phyloP scores from a whole-genome alignment of 1,140 invertebrate species.

The Oryctes rhinoceros region DNA sequence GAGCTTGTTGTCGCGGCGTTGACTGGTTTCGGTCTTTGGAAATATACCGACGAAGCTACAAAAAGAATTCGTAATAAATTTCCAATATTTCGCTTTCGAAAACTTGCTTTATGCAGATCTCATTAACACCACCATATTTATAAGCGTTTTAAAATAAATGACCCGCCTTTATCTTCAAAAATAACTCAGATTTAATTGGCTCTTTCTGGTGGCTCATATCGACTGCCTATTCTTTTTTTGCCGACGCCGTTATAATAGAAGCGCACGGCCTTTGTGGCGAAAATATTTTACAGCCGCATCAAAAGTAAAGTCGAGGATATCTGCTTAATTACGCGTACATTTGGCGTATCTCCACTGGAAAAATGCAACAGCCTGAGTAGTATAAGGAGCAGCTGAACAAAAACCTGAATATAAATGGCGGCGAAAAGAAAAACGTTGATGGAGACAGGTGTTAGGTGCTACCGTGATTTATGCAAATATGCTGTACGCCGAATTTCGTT shows the following conservation, averaged over 20 bases:
- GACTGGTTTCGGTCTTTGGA: too few relatives aligned
- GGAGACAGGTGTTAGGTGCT: slow-evolving; percentile 1
- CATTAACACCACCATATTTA: too few relatives aligned
- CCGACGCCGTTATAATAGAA: not conserved
- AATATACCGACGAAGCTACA: too few relatives aligned
- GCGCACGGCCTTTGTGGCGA: not conserved
- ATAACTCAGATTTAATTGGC: not conserved
- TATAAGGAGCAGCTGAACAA: not conserved
- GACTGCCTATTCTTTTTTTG: not conserved
- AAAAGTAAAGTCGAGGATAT: slow-evolving; percentile 33
- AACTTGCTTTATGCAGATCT: too few relatives aligned
- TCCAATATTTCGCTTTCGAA: too few relatives aligned
- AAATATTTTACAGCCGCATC: slow-evolving; percentile 12
- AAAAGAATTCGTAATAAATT: too few relatives aligned
- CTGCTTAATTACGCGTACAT: slow-evolving; percentile 31
- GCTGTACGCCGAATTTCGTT: not conserved
- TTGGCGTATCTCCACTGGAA: slow-evolving; percentile 15
- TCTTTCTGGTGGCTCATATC: not conserved
- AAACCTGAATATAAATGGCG: not conserved
- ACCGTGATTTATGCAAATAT: slow-evolving; percentile 16
- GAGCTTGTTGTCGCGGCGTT: too few relatives aligned
- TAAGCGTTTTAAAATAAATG: too few relatives aligned
- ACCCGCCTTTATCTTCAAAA: not conserved
- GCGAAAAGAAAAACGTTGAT: slow-evolving; percentile 3
- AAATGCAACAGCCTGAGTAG: not conserved